Conservation (phyloP, 2,797 vertebrate species). For the Mallotus villosus region DNA sequence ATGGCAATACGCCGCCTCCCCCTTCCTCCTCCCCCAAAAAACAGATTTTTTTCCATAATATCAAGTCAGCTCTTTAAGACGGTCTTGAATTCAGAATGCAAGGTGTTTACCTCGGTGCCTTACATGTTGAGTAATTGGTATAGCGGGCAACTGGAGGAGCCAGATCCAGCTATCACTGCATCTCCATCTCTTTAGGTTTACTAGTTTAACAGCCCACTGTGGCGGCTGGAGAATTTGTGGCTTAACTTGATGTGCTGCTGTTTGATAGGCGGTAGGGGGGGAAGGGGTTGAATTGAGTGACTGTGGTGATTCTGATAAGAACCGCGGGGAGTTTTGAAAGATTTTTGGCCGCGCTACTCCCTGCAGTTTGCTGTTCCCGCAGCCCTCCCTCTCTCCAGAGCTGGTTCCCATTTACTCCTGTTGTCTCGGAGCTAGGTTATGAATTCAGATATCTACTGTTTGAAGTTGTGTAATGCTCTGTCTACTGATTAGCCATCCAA, state of each 20-base stretch:
- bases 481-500: constrained; percentile 37
- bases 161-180: constrained; percentile 18
- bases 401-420: constrained; percentile 25
- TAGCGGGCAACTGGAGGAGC: constrained; percentile 13
- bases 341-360: constrained; percentile 33
- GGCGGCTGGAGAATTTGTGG: constrained; percentile 10
- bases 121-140: background rate
- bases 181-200: constrained; percentile 33
- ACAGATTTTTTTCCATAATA: constrained; percentile 33
- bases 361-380: constrained; percentile 47
- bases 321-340: constrained; percentile 29
- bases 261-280: constrained; percentile 20
- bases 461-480: constrained; percentile 34
- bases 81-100: constrained; percentile 19
- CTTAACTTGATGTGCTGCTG: constrained; percentile 50
- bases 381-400: constrained; percentile 47
- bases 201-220: constrained; percentile 32
- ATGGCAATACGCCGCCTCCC: constrained; percentile 31
- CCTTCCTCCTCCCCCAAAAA: background rate
- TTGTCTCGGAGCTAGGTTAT: constrained; percentile 33
- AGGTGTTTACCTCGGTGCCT: constrained; percentile 7
- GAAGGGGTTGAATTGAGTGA: constrained; percentile 18
- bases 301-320: constrained; percentile 19
- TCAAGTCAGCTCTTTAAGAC: constrained; percentile 42
- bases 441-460: constrained; percentile 34